Base-by-base conservation (phyloP, 2,113 vertebrate species). In the Lipophrys pholis region DNA sequence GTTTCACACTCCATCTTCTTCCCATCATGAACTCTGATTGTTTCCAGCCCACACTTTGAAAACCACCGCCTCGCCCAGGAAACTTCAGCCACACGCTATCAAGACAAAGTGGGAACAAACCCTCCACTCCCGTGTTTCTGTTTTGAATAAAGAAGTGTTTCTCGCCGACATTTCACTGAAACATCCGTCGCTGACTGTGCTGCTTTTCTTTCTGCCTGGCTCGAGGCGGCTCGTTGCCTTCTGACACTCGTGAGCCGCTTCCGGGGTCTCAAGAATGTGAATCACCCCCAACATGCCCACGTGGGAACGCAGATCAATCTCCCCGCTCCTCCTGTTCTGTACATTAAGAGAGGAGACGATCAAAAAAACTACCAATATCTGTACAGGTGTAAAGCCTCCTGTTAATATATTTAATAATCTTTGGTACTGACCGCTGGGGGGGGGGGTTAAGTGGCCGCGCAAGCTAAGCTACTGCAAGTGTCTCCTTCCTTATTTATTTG, bases 401-500 rank as follows among this genome's bases (percentile, higher is more conserved):
- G 69, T 82, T 82, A 87, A 90, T 61, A 74, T 92, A 87, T 92
- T 94, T 91, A 87, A 86, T 80, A 63, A 59, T 74, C 54, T 88
- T 78, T 83, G 66, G 85, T 82, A 82, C 49, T 73, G 69, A 81
- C 52, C 46, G 38, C 42, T 76, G 9, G 49, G 46, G 1, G 39
- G 8, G 42, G 42, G 42, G 85, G 84, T 76, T 86, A 63, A 75
- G 17, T 49, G 41, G 45, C 67, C 91, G 83, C 90, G 67, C 65
- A 73, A 92, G 76, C 67, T 66, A 74, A 88, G 69, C 82, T 81
- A 87, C 86, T 92, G 91, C 81, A 91, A 87, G 82, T 93, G 87
- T 95, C 74, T 93, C 89, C 73, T 87, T 89, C 81, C 72, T 93
- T 95, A 94, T 95, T 95, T 95, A 94, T 95, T 94, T 95, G 94